These are phyloP conservation scores for Cenopis cana DNA, from an alignment of 2,888 invertebrate genomes.

Conservation along the genomic window DNA sequence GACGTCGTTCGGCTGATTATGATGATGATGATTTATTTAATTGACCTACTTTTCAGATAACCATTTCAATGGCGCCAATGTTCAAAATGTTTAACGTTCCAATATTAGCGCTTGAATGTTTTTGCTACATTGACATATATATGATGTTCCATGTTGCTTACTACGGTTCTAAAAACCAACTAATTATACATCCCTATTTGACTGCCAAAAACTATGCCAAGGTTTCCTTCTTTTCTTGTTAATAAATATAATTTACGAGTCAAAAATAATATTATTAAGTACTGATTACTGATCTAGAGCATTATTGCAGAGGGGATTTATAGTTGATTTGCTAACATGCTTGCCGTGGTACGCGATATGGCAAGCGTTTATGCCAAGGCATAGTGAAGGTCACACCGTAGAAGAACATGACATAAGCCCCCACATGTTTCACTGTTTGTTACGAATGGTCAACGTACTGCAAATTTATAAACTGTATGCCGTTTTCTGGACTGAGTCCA, in stretches of 20 bases:
- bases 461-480: conserved; percentile 78
- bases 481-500: conserved; percentile 76
- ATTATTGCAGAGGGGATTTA: conserved; percentile 70
- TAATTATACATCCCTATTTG: conserved; percentile 82
- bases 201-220: conserved; percentile 79
- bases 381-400: conserved; percentile 65
- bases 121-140: conserved; percentile 80
- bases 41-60: conserved; percentile 59
- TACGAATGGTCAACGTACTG: conserved; percentile 71
- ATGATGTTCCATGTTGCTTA: conserved; percentile 81
- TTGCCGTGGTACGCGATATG: conserved; percentile 79
- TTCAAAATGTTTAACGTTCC: conserved; percentile 63
- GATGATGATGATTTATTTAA: not conserved
- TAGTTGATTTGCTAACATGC: conserved; percentile 74
- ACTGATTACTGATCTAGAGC: not conserved
- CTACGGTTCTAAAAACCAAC: conserved; percentile 77
- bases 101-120: conserved; percentile 67
- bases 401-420: conserved; percentile 61
- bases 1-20: too few species aligned
- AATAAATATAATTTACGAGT: not conserved
- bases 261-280: not conserved
- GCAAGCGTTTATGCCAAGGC: conserved; percentile 66
- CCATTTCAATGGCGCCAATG: conserved; percentile 72
- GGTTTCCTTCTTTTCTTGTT: conserved; percentile 51
- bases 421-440: conserved; percentile 71